Evolutionary conservation across 2,113 vertebrate species (phyloP).

Genomic region (Trogon surrucura): DNA sequence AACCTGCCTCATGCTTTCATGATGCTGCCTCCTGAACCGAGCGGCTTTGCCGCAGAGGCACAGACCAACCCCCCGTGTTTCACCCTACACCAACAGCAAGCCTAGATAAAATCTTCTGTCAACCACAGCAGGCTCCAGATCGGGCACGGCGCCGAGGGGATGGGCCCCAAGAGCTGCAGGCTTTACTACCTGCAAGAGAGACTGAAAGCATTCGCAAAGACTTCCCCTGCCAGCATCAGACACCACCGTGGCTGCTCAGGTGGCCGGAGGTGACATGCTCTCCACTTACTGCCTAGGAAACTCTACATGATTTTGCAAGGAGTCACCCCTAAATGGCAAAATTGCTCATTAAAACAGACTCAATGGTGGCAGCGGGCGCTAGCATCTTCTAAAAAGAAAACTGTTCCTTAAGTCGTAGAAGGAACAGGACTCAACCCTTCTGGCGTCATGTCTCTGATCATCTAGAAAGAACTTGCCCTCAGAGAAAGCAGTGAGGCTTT

Average conservation of each 20-base stretch:
- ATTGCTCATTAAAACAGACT: not conserved
- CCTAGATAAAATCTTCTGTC: not conserved
- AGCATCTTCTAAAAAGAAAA: not conserved
- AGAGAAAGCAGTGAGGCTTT: not conserved
- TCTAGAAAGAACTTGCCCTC: not conserved
- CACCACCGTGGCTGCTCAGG: rapidly evolving
- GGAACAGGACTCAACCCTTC: not conserved
- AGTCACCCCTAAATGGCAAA: not conserved
- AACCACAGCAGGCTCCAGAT: not conserved
- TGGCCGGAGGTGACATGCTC: not conserved
- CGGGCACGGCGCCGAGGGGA: not conserved
- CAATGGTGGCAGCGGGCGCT: rapidly evolving
- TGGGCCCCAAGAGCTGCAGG: not conserved
- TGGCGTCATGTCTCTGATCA: not conserved
- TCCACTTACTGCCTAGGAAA: not conserved
- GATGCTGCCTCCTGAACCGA: not conserved
- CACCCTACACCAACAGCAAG: not conserved
- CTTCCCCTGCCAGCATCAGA: not conserved
- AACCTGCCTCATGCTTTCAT: not conserved
- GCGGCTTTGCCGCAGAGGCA: not conserved
- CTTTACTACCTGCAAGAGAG: not conserved
- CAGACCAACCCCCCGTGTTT: not conserved
- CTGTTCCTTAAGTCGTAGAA: not conserved
- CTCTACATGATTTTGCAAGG: not conserved
- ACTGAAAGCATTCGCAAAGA: not conserved